Base-by-base conservation (phyloP, 2,113 vertebrate species). In the Paratilapia polleni region DNA sequence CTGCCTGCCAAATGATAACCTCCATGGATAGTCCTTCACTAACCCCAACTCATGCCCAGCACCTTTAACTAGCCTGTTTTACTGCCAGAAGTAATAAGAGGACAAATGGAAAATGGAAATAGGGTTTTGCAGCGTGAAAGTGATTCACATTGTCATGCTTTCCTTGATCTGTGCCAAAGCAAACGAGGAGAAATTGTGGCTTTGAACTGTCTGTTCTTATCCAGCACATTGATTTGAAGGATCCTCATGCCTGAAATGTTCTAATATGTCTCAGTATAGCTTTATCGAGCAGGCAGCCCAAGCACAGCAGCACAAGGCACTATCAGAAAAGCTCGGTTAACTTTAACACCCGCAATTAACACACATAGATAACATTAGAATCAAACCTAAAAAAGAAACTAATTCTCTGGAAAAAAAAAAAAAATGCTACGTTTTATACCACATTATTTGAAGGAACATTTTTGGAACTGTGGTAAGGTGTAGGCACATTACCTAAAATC, bases 141-240 rank as follows among this genome's bases (percentile, higher is more conserved):
- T 83, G 84, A 88, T 86, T 90, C 87, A 88, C 78, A 88, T 89
- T 93, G 83, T 92, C 87, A 78, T 81, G 85, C 41, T 28, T 74
- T 84, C 59, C 90, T 90, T 91, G 83, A 91, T 91, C 87, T 86
- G 64, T 66, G 81, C 84, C 85, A 89, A 86, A 87, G 91, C 77
- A 81, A 94, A 91, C 28, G 61, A 31, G 78, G 60, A 80, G 64
- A 90, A 89, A 87, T 78, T 81, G 87, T 63, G 60, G 80, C 88
- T 91, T 92, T 92, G 87, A 92, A 91, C 87, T 86, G 89, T 87
- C 86, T 86, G 80, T 87, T 89, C 85, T 87, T 73, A 89, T 87
- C 76, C 88, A 83, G 85, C 64, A 56, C 80, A 83, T 56, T 91
- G 84, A 89, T 86, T 81, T 58, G 85, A 89, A 74, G 80, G 78